Evolutionary conservation across 1,140 invertebrate species (phyloP).

Genomic region (Anadara kagoshimensis): DNA sequence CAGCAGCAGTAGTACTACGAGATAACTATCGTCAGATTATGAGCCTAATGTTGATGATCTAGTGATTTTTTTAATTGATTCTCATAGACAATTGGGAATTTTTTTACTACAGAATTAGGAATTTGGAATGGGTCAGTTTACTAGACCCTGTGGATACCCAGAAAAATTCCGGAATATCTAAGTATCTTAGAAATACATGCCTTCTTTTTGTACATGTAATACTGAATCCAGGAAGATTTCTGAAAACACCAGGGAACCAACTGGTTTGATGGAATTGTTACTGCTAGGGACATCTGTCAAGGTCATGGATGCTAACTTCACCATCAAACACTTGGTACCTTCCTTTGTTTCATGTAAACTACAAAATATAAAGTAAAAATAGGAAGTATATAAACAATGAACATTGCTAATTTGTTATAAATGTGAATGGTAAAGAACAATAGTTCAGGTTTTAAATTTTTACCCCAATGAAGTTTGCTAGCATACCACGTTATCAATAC

Average conservation of each 20-base stretch:
- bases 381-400: not conserved
- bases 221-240: conserved; percentile 66
- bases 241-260: conserved; percentile 61
- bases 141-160: no score
- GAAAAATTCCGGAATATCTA: no score
- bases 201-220: conserved; percentile 46
- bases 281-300: conserved; percentile 59
- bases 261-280: conserved; percentile 33
- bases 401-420: not conserved
- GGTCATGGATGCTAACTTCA: conserved; percentile 52
- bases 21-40: no score
- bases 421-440: not conserved
- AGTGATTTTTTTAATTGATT: no score
- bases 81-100: no score
- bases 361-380: not conserved
- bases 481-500: no score
- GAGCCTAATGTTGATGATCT: no score
- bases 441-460: not conserved
- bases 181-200: conserved; percentile 37
- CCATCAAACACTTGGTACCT: conserved; percentile 43
- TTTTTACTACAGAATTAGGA: no score
- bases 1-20: no score
- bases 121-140: no score
- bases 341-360: conserved; percentile 39
- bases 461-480: no score